Evolutionary conservation across 53 echinoderm and acorn worm genomes (phyloP).

Genomic region (Holothuria scabra): DNA sequence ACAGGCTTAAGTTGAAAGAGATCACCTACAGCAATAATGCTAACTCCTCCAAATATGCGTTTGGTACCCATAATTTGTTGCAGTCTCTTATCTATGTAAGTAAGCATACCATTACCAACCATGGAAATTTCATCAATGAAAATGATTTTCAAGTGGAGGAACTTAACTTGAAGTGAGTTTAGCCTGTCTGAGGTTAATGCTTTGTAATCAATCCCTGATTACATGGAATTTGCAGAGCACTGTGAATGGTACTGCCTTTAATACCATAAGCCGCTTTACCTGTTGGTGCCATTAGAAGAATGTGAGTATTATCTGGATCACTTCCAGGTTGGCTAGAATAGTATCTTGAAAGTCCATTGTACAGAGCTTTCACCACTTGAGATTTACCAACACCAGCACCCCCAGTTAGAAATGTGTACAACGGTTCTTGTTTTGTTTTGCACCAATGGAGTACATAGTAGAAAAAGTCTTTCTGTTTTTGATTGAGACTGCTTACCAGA

Average conservation of each 20-base stretch:
- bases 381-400: slow-evolving; percentile 69
- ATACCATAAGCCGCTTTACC: slow-evolving; percentile 66
- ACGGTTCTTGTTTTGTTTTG: slow-evolving; percentile 51
- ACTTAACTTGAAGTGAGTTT: slow-evolving; percentile 24
- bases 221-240: slow-evolving; percentile 49
- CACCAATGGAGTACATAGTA: slow-evolving; percentile 53
- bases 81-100: slow-evolving; percentile 54
- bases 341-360: slow-evolving; percentile 43
- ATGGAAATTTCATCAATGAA: slow-evolving; percentile 64
- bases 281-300: slow-evolving; percentile 62
- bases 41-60: slow-evolving; percentile 58
- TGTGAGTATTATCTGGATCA: slow-evolving; percentile 47
- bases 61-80: slow-evolving; percentile 58
- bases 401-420: slow-evolving; percentile 55
- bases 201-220: slow-evolving; percentile 55
- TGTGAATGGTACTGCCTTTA: slow-evolving; percentile 52
- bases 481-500: slow-evolving; percentile 56
- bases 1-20: slow-evolving; percentile 73
- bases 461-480: slow-evolving; percentile 59
- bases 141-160: slow-evolving; percentile 20
- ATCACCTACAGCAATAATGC: slow-evolving; percentile 63
- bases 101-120: slow-evolving; percentile 47
- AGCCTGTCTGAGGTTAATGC: slow-evolving; percentile 29
- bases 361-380: slow-evolving; percentile 48
- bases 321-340: slow-evolving; percentile 12